These are phyloP conservation scores for Serinus canaria DNA, from an alignment of 2,113 vertebrate genomes.

Conservation along the genomic window DNA sequence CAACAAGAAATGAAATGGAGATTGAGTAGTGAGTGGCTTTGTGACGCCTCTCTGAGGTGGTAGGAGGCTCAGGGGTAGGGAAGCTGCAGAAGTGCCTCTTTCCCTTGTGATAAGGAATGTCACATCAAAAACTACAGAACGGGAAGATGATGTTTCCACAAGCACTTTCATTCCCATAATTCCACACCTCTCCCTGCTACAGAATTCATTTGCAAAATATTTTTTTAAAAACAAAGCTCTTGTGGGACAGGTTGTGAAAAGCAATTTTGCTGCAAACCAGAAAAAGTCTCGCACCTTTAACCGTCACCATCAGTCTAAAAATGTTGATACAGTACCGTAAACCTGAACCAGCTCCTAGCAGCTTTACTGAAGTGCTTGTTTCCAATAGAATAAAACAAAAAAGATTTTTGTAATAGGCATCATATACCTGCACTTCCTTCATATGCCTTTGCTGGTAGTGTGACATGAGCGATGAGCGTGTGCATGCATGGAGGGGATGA, in stretches of 20 bases:
- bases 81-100: not conserved
- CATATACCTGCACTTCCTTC: not conserved
- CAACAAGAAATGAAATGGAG: not conserved
- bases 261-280: not conserved
- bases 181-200: not conserved
- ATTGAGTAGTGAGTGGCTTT: not conserved
- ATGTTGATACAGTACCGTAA: not conserved
- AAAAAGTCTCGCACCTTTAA: not conserved
- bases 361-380: not conserved
- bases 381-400: not conserved
- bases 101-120: not conserved
- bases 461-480: not conserved
- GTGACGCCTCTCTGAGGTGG: not conserved
- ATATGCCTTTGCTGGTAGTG: not conserved
- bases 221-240: not conserved
- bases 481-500: not conserved
- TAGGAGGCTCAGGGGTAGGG: not conserved
- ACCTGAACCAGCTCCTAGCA: not conserved
- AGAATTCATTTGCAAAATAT: not conserved
- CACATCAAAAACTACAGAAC: not conserved
- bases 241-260: not conserved
- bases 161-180: not conserved
- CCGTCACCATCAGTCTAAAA: not conserved
- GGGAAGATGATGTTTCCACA: not conserved
- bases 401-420: not conserved